Evolutionary conservation across 2,888 invertebrate genomes (phyloP).

Genomic region (Watsonalla binaria): DNA sequence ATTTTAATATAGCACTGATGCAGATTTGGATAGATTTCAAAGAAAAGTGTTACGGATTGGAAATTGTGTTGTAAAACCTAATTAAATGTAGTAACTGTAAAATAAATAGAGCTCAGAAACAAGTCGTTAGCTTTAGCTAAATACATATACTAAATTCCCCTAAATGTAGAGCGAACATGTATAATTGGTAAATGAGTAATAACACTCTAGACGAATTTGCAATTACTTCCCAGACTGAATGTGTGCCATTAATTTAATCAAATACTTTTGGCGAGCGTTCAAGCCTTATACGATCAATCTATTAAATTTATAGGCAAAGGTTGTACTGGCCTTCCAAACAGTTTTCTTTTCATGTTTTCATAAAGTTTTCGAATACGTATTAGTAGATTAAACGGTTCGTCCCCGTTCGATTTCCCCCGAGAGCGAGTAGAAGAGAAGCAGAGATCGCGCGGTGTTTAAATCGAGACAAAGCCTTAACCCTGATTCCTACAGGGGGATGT

Average conservation of each 20-base stretch:
- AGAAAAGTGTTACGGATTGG: no score
- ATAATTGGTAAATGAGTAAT: neutral
- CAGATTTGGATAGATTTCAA: no score
- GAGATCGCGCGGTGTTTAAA: conserved; percentile 34
- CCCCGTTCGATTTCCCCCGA: conserved; percentile 42
- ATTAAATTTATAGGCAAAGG: neutral
- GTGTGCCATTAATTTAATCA: neutral
- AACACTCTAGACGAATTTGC: neutral
- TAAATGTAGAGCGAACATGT: neutral
- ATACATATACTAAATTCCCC: no score
- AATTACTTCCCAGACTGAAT: neutral
- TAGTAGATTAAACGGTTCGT: conserved; percentile 40
- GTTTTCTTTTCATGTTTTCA: neutral
- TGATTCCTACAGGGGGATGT: conserved; percentile 23
- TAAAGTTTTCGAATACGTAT: conserved; percentile 13
- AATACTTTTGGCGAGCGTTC: neutral
- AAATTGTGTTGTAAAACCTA: no score
- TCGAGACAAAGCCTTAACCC: conserved; percentile 36
- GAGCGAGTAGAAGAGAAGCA: conserved; percentile 30
- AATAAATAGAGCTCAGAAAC: no score
- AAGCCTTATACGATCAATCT: neutral
- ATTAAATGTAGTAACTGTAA: no score
- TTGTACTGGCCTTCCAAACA: neutral
- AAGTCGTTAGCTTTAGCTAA: no score
- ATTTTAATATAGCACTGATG: no score